Evolutionary conservation across 1,140 invertebrate species (phyloP), one percentile per base, ranked within the genome.

Genomic region (Lucilia sericata): DNA sequence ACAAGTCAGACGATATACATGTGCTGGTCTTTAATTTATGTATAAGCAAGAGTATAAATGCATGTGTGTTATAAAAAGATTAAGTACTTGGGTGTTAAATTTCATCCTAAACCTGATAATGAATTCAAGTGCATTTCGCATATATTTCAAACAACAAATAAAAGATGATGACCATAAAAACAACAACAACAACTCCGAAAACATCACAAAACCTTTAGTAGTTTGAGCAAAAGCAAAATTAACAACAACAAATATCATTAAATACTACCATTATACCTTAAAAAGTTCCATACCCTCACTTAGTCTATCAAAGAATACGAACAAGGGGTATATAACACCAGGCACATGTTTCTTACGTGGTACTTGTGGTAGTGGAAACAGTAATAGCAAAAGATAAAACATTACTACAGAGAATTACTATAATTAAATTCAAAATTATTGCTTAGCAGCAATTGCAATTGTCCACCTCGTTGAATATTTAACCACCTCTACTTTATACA

Each of bases 391-490:
- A 49, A 80, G 76, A 80, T 80, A 80, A 80, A 80, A 80, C 76
- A 80, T 80, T 49, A 51, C 76, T 80, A 51, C 21, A 49, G 76
- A 80, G 76, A 80, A 80, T 80, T 80, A 80, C 76, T 80, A 80
- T 80, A 80, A 80, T 80, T 80, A 80, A 80, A 80, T 80, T 80
- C 76, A 80, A 80, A 80, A 80, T 80, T 80, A 80, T 80, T 80
- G 76, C 76, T 80, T 80, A 80, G 21, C 25, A 49, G 76, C 76
- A 80, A 80, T 80, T 80, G 76, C 76, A 80, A 80, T 80, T 80
- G 76, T 80, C 76, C 76, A 80, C 76, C 76, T 80, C 47, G 76
- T 80, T 80, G 76, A 49, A 47, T 49, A 49, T 49, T 21, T 47
- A 42, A 80, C 76, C 76, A 49, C 76, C 76, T 80, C 47, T 49